These are phyloP conservation scores for Torymus texanus DNA, from an alignment of 2,888 invertebrate species.

Conservation along the genomic window DNA sequence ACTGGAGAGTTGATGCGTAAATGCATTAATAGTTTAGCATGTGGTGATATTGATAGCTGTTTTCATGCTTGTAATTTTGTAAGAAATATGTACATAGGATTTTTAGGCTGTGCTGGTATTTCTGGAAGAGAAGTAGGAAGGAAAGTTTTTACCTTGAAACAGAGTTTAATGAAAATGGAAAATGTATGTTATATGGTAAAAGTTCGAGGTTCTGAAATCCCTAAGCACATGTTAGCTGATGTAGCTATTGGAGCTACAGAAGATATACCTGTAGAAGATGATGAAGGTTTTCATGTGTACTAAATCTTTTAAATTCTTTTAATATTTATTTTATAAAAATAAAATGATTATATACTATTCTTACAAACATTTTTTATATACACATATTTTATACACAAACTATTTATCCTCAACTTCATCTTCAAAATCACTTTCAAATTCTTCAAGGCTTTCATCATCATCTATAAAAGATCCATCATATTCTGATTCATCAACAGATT, in stretches of 20 bases:
- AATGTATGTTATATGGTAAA: constrained; percentile 87
- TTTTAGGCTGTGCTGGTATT: constrained; percentile 78
- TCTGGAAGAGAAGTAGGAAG: constrained; percentile 81
- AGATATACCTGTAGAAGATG: constrained; percentile 74
- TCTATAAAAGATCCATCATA: constrained; percentile 64
- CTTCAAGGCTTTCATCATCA: constrained; percentile 47
- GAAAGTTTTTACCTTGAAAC: constrained; percentile 83
- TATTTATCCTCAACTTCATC: not conserved
- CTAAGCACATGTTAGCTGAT: constrained; percentile 81
- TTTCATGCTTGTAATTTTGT: constrained; percentile 84
- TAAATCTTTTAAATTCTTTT: constrained; percentile 46
- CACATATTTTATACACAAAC: not conserved
- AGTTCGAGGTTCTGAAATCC: constrained; percentile 88
- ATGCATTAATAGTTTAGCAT: constrained; percentile 88
- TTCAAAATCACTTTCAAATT: constrained; percentile 56
- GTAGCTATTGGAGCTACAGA: constrained; percentile 74
- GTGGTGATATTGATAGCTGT: constrained; percentile 85
- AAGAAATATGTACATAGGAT: constrained; percentile 81
- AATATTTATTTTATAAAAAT: constrained; percentile 45
- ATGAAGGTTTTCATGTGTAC: constrained; percentile 76
- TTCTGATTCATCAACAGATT: constrained; percentile 71
- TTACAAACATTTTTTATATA: constrained; percentile 9
- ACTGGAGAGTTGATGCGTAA: constrained; percentile 94
- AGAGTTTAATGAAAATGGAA: constrained; percentile 89
- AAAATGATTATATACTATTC: constrained; percentile 26